A percentile compares a stretch with the other conserved stretches of the same genome.
These are phyloP conservation scores for Hydrocynus forskahlii DNA, from an alignment of 2,797 vertebrate species.

Conservation along the genomic window DNA sequence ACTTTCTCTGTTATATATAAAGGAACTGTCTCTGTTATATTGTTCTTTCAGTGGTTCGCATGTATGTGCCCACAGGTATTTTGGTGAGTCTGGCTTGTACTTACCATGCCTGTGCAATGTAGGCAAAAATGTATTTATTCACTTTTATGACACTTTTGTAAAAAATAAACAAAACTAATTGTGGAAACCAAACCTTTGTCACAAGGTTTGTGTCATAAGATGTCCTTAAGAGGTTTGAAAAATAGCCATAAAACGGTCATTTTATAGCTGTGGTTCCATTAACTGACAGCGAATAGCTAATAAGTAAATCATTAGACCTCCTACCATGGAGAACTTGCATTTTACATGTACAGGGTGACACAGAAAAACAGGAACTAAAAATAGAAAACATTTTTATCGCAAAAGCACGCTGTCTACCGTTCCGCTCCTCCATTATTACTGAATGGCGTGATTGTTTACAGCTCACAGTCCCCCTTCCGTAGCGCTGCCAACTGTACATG, in stretches of 20 bases:
- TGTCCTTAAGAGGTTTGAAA: background rate
- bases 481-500: too few species aligned
- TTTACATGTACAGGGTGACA: too few species aligned
- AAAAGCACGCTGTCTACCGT: too few species aligned
- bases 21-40: conserved; percentile 9
- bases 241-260: background rate
- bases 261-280: background rate
- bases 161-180: background rate
- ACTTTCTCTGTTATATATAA: conserved; percentile 10
- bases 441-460: too few species aligned
- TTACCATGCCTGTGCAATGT: background rate
- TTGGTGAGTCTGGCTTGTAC: background rate
- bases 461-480: too few species aligned
- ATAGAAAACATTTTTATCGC: too few species aligned
- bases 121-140: background rate
- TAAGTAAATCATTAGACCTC: background rate
- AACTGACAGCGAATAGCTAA: background rate
- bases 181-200: background rate
- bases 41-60: background rate
- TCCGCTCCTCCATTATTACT: too few species aligned
- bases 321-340: too few species aligned
- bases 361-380: too few species aligned
- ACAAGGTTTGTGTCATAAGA: background rate
- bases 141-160: background rate
- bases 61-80: background rate